Evolutionary conservation across 1,140 invertebrate genomes (phyloP).

Genomic region (Colletes gigas): DNA sequence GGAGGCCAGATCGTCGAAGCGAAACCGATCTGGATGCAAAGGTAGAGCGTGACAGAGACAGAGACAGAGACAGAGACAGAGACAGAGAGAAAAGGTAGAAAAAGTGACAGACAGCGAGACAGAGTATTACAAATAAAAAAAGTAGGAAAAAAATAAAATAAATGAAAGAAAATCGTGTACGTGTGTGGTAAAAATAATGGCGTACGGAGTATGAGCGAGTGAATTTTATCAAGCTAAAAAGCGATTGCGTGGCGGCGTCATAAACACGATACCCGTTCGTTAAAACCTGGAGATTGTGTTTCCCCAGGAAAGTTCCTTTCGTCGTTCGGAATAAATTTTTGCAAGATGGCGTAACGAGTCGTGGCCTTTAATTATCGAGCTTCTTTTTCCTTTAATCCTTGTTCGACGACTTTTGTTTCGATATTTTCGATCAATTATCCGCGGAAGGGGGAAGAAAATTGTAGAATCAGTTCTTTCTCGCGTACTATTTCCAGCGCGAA

Average conservation of each 20-base stretch:
- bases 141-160: no score
- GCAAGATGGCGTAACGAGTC: no score
- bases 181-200: constrained; percentile 1
- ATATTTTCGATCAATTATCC: no score
- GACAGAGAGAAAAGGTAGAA: background rate
- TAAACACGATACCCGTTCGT: background rate
- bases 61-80: background rate
- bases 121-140: constrained; percentile 4
- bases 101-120: background rate
- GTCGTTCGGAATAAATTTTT: no score
- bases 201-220: background rate
- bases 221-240: constrained; percentile 45
- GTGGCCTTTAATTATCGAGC: no score
- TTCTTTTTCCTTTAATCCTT: no score
- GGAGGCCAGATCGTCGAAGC: constrained; percentile 65
- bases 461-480: no score
- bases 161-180: no score
- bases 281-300: background rate
- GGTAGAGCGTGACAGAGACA: constrained; percentile 21
- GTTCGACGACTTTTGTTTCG: no score
- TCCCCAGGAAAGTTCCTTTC: no score
- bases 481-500: no score
- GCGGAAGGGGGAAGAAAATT: no score
- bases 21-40: constrained; percentile 60
- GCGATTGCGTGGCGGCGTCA: constrained; percentile 51